A percentile compares a stretch with the other conserved stretches of the same genome.
These are phyloP conservation scores for Nipponia nippon DNA, from an alignment of 2,113 vertebrate genomes.

Conservation along the genomic window DNA sequence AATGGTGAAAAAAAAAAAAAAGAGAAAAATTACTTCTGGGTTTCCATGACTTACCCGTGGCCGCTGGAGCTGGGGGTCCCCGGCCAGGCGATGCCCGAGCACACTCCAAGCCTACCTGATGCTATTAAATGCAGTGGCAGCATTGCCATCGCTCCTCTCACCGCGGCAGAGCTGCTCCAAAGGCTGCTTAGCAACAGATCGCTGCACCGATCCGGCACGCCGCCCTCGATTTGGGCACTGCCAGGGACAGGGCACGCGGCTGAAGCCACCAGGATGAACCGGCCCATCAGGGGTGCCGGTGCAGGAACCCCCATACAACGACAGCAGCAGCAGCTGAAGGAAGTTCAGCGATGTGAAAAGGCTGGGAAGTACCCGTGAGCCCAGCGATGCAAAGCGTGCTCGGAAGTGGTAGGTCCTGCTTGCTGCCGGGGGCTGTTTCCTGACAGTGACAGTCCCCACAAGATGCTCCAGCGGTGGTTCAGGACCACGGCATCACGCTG, in stretches of 20 bases:
- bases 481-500: fast-evolving
- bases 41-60: not conserved
- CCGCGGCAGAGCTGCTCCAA: not conserved
- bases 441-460: not conserved
- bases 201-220: not conserved
- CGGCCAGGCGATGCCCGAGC: not conserved
- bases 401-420: not conserved
- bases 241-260: fast-evolving
- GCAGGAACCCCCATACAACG: fast-evolving
- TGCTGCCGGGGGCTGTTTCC: fast-evolving
- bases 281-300: not conserved
- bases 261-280: fast-evolving
- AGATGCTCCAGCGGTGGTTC: fast-evolving
- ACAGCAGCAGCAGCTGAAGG: fast-evolving
- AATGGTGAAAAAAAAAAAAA: fast-evolving
- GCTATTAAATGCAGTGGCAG: not conserved
- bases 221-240: not conserved
- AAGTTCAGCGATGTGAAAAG: fast-evolving
- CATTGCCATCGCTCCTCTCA: not conserved
- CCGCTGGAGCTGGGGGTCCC: not conserved
- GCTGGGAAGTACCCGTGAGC: not conserved
- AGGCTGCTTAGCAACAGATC: conserved; percentile 26
- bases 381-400: fast-evolving
- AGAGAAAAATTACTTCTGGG: not conserved
- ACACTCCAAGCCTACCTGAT: not conserved